Evolutionary conservation across 2,113 vertebrate genomes (phyloP), one percentile per base, ranked within the genome.

Genomic region (Gallinago paraguaiae): DNA sequence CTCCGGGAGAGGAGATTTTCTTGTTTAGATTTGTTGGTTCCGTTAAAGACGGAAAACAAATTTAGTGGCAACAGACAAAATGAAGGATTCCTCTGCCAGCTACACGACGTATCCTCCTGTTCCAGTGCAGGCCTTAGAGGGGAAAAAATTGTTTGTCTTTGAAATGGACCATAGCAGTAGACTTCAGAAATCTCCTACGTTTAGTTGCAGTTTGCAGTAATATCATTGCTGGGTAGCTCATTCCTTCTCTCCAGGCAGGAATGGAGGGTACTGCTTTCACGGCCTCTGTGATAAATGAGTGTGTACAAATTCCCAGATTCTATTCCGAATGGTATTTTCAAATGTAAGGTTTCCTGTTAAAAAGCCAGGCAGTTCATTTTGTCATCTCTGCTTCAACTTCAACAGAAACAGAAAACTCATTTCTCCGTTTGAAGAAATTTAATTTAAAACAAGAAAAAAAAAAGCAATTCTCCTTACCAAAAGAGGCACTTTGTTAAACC

Each of bases 381-480:
- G 74, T 84, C 91, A 69, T 88, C 60, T 89, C 77, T 92, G 76
- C 87, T 95, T 92, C 4, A 37, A 24, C 82, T 76, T 88, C 85
- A 91, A 59, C 74, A 90, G 76, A 88, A 92, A 64, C 59, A 81
- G 82, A 86, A 94, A 97, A 79, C 81, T 90, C 13, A 82, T 93
- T 96, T 91, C 68, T 88, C 56, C 57, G 43, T 93, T 82, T 88
- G 77, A 92, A 91, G 50, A 92, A 91, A 82, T 69, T 46, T 85
- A 85, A 91, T 95, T 94, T 95, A 91, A 92, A 96, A 84, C 45
- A 89, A 94, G 86, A 85, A 95, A 93, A 39, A 39, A 39, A 91
- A 75, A 76, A 89, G 63, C 43, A 59, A 85, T 88, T 83, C 59
- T 82, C 45, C 68, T 64, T 51, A 86, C n/a, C 77, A 89, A 92